phyloP scores from a whole-genome alignment of 1,140 invertebrate species.

The Trichomalopsis sarcophagae region DNA sequence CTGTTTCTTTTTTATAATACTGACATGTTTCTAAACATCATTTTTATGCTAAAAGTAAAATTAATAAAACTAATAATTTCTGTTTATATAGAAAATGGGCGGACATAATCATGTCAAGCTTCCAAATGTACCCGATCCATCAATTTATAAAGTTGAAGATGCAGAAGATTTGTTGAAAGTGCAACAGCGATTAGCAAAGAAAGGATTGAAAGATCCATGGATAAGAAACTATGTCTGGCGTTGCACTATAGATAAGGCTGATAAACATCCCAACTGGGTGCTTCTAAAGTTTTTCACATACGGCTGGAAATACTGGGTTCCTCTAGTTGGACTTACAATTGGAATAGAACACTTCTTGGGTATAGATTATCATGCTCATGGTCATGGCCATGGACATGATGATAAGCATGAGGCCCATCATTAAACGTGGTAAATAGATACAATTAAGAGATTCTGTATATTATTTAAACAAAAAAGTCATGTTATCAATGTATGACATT shows the following conservation, averaged over 20 bases:
- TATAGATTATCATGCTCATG: constrained; percentile 69
- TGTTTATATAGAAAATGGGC: constrained; percentile 72
- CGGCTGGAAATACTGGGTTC: constrained; percentile 80
- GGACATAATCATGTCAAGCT: constrained; percentile 73
- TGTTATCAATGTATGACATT: constrained; percentile 34
- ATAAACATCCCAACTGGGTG: background rate
- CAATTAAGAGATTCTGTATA: constrained; percentile 26
- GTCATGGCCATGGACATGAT: constrained; percentile 65
- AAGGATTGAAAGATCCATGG: constrained; percentile 90
- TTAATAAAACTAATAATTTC: background rate
- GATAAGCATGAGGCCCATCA: constrained; percentile 51
- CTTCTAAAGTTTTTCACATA: constrained; percentile 53
- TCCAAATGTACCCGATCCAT: constrained; percentile 80
- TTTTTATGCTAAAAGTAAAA: background rate
- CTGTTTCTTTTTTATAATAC: background rate
- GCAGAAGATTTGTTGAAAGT: constrained; percentile 78
- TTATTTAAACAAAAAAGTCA: constrained; percentile 26
- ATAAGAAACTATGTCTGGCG: constrained; percentile 89
- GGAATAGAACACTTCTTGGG: constrained; percentile 75
- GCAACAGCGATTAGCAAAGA: constrained; percentile 78
- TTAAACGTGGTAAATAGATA: constrained; percentile 44
- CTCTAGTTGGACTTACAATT: constrained; percentile 76
- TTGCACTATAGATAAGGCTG: constrained; percentile 63
- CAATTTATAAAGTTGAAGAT: constrained; percentile 83
- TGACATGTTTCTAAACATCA: background rate